These are phyloP conservation scores for Hippocampus kuda DNA, from an alignment of 2,797 vertebrate species.

Conservation along the genomic window DNA sequence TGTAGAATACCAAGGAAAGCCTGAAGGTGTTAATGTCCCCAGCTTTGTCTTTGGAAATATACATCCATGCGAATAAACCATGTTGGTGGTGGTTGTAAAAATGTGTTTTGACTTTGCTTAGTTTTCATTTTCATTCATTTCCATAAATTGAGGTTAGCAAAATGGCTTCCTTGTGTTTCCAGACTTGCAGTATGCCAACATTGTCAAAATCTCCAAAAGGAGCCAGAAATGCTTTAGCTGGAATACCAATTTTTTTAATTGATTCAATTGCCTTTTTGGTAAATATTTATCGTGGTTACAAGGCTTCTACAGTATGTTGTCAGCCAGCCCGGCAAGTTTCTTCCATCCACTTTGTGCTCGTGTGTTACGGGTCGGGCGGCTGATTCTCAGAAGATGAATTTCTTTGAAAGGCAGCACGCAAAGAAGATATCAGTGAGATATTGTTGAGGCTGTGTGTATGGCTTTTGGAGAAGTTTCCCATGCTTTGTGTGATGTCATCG, in stretches of 20 bases:
- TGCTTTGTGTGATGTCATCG: conserved; percentile 62
- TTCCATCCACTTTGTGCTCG: not conserved
- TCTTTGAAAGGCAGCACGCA: conserved; percentile 17
- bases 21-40: conserved; percentile 38
- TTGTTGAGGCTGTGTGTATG: conserved; percentile 34
- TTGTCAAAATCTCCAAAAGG: conserved; percentile 22
- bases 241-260: not conserved
- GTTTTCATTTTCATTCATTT: conserved; percentile 15
- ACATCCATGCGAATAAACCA: conserved; percentile 64
- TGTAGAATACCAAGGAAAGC: conserved; percentile 36
- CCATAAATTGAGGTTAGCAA: conserved; percentile 22
- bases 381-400: conserved; percentile 38
- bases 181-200: conserved; percentile 27
- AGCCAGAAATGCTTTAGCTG: not conserved
- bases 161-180: conserved; percentile 30
- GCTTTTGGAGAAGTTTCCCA: conserved; percentile 58
- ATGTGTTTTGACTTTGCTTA: conserved; percentile 38
- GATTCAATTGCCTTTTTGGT: not conserved
- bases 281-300: not conserved
- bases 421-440: conserved; percentile 40
- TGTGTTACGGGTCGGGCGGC: conserved; percentile 11
- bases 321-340: conserved; percentile 12
- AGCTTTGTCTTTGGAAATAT: conserved; percentile 46
- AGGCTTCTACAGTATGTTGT: conserved; percentile 25
- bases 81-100: conserved; percentile 52